Evolutionary conservation across 2,113 vertebrate species (phyloP).

Genomic region (Eubucco bourcierii): DNA sequence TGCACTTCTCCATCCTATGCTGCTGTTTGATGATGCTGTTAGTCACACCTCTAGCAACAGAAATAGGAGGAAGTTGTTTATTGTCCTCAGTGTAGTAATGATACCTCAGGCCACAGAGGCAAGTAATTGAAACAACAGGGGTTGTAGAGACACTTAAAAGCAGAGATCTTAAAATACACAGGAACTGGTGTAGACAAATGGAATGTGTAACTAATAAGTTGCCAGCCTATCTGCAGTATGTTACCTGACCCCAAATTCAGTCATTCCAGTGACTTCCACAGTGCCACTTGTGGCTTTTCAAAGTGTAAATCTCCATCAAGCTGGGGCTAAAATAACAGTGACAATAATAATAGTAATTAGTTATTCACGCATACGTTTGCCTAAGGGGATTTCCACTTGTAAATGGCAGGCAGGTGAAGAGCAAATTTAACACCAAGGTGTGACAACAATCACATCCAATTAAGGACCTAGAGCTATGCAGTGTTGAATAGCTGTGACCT

Average conservation of each 20-base stretch:
- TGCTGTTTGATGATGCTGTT: conserved; percentile 32
- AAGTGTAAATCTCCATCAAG: neutral
- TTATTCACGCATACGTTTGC: neutral
- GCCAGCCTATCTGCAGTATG: neutral
- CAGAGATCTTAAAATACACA: conserved; percentile 42
- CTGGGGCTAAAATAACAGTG: neutral
- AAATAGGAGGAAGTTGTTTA: conserved; percentile 38
- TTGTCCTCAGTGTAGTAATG: conserved; percentile 41
- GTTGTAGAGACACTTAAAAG: conserved; percentile 35
- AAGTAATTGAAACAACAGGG: conserved; percentile 65
- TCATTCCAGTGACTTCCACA: conserved; percentile 3
- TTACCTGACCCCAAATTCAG: neutral
- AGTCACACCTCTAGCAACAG: conserved; percentile 44
- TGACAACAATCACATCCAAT: neutral
- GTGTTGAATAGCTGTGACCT: neutral
- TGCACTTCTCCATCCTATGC: neutral
- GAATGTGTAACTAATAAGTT: conserved; percentile 51
- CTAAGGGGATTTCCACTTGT: conserved; percentile 14
- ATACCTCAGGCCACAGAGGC: conserved; percentile 50
- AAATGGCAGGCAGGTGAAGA: neutral
- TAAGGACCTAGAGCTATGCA: neutral
- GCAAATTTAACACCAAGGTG: conserved; percentile 13
- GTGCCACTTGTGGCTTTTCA: neutral
- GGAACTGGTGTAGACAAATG: neutral
- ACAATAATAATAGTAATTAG: neutral